Percentiles rank a stretch among this genome's conserved stretches.
phyloP scores from a whole-genome alignment of 2,797 vertebrate genomes.

The Lagocephalus sceleratus region DNA sequence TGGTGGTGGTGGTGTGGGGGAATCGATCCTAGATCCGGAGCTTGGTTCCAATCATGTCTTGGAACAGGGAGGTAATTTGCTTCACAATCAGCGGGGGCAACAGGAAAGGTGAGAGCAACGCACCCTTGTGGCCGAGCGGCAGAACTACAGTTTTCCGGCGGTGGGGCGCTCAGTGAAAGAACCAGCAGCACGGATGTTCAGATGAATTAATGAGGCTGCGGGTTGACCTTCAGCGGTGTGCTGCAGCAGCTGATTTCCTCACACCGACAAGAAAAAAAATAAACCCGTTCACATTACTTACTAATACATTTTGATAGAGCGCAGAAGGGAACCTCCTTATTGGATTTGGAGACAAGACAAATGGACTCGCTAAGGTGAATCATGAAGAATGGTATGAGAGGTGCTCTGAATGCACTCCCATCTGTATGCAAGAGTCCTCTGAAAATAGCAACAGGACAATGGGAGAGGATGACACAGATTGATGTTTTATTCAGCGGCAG shows the following conservation, averaged over 20 bases:
- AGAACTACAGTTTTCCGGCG: constrained; percentile 54
- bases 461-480: constrained; percentile 22
- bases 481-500: constrained; percentile 64
- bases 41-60: constrained; percentile 74
- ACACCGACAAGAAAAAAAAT: constrained; percentile 28
- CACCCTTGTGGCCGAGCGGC: constrained; percentile 64
- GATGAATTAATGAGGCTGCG: constrained; percentile 20
- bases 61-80: constrained; percentile 70
- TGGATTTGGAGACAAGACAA: constrained; percentile 41
- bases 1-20: background rate
- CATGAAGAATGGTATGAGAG: constrained; percentile 7
- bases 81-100: constrained; percentile 64
- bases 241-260: constrained; percentile 22
- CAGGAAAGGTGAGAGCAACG: constrained; percentile 72
- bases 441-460: constrained; percentile 43
- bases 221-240: constrained; percentile 41
- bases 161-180: background rate
- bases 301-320: constrained; percentile 19
- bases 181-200: constrained; percentile 14
- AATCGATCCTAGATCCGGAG: constrained; percentile 58
- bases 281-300: constrained; percentile 29
- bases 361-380: constrained; percentile 37
- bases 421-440: constrained; percentile 13
- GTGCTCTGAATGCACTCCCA: constrained; percentile 2
- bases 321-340: constrained; percentile 9